Percentiles rank a stretch among this genome's conserved stretches.
phyloP scores from a whole-genome alignment of 2,113 vertebrate genomes.

The Candoia aspera region DNA sequence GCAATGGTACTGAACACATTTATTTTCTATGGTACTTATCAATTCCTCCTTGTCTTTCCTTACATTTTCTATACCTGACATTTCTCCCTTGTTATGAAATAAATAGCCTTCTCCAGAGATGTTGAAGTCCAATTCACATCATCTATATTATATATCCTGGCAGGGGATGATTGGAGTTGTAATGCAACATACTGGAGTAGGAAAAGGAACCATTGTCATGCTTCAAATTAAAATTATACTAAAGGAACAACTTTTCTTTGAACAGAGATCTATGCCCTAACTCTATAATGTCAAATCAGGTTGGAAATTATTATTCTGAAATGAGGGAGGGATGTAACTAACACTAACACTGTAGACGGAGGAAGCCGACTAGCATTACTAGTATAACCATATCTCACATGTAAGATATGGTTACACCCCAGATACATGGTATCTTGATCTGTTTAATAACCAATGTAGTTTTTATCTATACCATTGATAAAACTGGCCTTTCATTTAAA shows the following conservation, averaged over 20 bases:
- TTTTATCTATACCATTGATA: slow-evolving; percentile 35
- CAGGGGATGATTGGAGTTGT: not conserved
- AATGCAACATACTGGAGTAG: not conserved
- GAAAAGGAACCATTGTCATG: not conserved
- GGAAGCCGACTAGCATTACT: slow-evolving; percentile 30
- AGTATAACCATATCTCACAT: slow-evolving; percentile 32
- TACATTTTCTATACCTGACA: not conserved
- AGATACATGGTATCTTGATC: not conserved
- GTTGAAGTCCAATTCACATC: not conserved
- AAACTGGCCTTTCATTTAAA: slow-evolving; percentile 42
- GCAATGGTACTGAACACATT: not conserved
- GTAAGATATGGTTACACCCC: no score
- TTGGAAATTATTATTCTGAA: slow-evolving; percentile 16
- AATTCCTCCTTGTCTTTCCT: not conserved
- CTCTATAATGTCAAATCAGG: slow-evolving; percentile 20
- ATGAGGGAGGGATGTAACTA: slow-evolving; percentile 20
- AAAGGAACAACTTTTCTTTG: not conserved
- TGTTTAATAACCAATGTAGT: slow-evolving; percentile 29
- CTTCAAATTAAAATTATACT: not conserved
- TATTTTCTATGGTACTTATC: not conserved
- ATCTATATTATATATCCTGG: not conserved
- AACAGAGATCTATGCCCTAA: not conserved
- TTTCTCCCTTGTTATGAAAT: not conserved
- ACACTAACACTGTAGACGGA: slow-evolving; percentile 28
- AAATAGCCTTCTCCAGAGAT: not conserved